Evolutionary conservation across 2,113 vertebrate genomes (phyloP).

Genomic region (Hoplias malabaricus): DNA sequence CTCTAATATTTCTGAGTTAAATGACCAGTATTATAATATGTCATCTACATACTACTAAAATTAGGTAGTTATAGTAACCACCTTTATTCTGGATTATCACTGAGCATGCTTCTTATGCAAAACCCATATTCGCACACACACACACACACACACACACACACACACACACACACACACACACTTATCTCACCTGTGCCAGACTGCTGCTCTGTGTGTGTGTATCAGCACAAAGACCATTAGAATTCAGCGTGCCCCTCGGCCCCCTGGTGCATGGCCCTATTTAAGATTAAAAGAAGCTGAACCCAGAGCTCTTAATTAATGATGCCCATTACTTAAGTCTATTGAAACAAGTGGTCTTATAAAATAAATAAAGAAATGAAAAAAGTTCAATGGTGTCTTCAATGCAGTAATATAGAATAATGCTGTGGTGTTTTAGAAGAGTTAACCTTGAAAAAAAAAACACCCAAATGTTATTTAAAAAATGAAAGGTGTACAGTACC

Average conservation of each 20-base stretch:
- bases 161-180: conserved; percentile 24
- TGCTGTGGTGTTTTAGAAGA: background rate
- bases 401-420: background rate
- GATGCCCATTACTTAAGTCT: conserved; percentile 41
- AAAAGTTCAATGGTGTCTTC: conserved; percentile 17
- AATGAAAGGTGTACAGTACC: too few relatives aligned
- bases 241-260: conserved; percentile 37
- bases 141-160: conserved; percentile 26
- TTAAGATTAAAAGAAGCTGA: conserved; percentile 58
- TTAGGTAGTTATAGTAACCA: conserved; percentile 18
- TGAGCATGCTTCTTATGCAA: conserved; percentile 11
- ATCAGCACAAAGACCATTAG: conserved; percentile 39
- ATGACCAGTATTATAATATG: background rate
- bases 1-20: conserved; percentile 1
- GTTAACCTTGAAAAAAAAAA: too few relatives aligned
- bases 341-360: conserved; percentile 14
- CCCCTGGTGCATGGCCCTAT: conserved; percentile 39
- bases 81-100: conserved; percentile 5
- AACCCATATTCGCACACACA: conserved; percentile 22
- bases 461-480: too few relatives aligned
- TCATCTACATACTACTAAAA: conserved; percentile 2
- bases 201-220: conserved; percentile 23
- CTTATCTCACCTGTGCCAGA: conserved; percentile 37
- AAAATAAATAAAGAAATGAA: background rate
- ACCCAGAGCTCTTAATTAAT: conserved; percentile 52